These are phyloP conservation scores for Bothrops jararaca DNA, from an alignment of 2,113 vertebrate species.

Conservation along the genomic window DNA sequence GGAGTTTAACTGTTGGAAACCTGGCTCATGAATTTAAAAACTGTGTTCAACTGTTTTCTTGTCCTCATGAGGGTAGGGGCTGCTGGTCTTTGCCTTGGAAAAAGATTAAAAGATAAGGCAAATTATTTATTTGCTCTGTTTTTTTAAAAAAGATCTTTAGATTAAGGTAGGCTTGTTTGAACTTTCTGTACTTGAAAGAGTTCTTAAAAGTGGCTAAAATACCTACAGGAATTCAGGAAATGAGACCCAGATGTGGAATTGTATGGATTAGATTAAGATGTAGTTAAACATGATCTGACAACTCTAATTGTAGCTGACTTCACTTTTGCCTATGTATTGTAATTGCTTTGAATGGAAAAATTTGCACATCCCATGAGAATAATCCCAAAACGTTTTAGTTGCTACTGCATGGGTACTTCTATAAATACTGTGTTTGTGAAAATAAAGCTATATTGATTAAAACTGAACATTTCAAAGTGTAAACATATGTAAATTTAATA, in stretches of 20 bases:
- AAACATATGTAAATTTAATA: conserved; percentile 68
- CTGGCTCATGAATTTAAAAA: background rate
- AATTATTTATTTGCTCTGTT: conserved; percentile 23
- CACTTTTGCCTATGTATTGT: conserved; percentile 56
- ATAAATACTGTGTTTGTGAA: conserved; percentile 53
- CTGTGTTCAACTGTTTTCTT: background rate
- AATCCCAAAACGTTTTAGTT: conserved; percentile 39
- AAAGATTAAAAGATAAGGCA: conserved; percentile 32
- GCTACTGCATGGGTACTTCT: conserved; percentile 51
- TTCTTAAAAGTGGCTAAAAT: conserved; percentile 61
- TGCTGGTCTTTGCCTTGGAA: conserved; percentile 41
- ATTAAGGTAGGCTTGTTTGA: conserved; percentile 66
- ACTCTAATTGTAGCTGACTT: conserved; percentile 65
- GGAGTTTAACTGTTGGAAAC: background rate
- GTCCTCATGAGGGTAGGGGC: background rate
- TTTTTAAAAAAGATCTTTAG: conserved; percentile 25
- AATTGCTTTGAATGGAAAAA: conserved; percentile 52
- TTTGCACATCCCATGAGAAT: conserved; percentile 38
- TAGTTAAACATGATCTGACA: conserved; percentile 64
- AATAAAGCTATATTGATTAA: conserved; percentile 73
- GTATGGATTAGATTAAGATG: conserved; percentile 65
- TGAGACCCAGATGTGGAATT: conserved; percentile 64
- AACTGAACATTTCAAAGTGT: conserved; percentile 66
- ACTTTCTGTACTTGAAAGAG: conserved; percentile 63
- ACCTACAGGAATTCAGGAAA: conserved; percentile 64